phyloP scores from a whole-genome alignment of 2,888 invertebrate genomes.

The Chalcis sispes region DNA sequence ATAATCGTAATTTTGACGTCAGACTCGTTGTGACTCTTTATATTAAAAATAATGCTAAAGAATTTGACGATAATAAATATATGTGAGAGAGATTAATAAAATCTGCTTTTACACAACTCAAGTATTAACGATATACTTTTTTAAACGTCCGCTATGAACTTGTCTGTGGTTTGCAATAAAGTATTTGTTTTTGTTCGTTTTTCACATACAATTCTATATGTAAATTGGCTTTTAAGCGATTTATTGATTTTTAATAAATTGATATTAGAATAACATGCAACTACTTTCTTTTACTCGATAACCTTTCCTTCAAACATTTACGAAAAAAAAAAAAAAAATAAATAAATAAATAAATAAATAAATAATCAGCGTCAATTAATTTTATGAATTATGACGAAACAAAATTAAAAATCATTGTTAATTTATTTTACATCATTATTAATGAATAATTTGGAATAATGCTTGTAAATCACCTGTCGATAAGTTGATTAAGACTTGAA shows the following conservation, averaged over 20 bases:
- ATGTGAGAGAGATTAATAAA: not conserved
- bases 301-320: not conserved
- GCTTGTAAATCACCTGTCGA: too few species aligned
- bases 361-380: too few species aligned
- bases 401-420: too few species aligned
- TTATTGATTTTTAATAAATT: slow-evolving; percentile 54
- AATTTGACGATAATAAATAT: not conserved
- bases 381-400: too few species aligned
- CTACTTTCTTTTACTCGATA: not conserved
- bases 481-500: too few species aligned
- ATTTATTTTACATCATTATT: too few species aligned
- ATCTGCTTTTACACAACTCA: not conserved
- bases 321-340: not conserved
- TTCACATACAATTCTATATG: slow-evolving; percentile 9
- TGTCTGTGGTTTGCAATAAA: slow-evolving; percentile 12
- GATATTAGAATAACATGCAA: slow-evolving; percentile 16
- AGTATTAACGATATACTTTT: slow-evolving; percentile 21
- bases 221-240: slow-evolving; percentile 32
- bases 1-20: slow-evolving; percentile 41
- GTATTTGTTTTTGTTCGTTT: slow-evolving; percentile 20
- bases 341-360: not conserved
- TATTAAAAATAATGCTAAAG: slow-evolving; percentile 21
- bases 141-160: not conserved
- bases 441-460: too few species aligned
- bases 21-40: slow-evolving; percentile 40